Base-by-base conservation (phyloP, 2,113 vertebrate species). In the Semnornis frantzii region DNA sequence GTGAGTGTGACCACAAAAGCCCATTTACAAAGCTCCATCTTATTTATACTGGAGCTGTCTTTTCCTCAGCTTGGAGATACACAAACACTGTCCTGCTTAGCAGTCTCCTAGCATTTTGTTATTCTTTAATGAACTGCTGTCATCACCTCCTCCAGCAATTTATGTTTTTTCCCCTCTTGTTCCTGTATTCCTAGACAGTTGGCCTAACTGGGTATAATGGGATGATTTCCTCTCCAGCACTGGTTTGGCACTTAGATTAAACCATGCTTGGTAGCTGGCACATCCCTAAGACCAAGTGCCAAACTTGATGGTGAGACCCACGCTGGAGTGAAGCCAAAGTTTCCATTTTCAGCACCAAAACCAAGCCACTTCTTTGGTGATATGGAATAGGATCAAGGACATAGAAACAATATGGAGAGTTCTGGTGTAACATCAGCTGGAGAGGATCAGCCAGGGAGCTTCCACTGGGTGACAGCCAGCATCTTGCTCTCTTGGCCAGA, bases 81-180 rank as follows among this genome's bases (percentile, higher is more conserved):
- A 71, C 52, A 85, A 90, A 87, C 28, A 74, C 15, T 33, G 42
- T 54, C 65, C 60, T 15, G 48, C 12, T 71, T 85, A 85, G 59
- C 12, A 82, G 44, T 46, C 89, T 71, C 37, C 65, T 83, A 83
- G 69, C 24, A 60, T 83, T 96, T 77, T 64, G 71, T 80, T 52
- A 37, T 23, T 87, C 76, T 89, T 91, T 85, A 87, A 77, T 62
- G 75, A 94, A 57, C 25, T 17, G 17, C 57, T 91, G 85, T 92
- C 82, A 85, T 85, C 78, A 64, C 58, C 58, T 90, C 37, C 8
- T 81, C 58, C n/a, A 74, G 31, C 64, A 70, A 31, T 72, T 50
- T 25, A n/a, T n/a, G 50, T 14, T 15, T 77, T 57, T 10, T 13
- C 12, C 23, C 50, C 12, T 19, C 48, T 64, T 14, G 3, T 74